Base-by-base conservation (phyloP, 2,797 vertebrate genomes). In the Acanthurus lineatus region DNA sequence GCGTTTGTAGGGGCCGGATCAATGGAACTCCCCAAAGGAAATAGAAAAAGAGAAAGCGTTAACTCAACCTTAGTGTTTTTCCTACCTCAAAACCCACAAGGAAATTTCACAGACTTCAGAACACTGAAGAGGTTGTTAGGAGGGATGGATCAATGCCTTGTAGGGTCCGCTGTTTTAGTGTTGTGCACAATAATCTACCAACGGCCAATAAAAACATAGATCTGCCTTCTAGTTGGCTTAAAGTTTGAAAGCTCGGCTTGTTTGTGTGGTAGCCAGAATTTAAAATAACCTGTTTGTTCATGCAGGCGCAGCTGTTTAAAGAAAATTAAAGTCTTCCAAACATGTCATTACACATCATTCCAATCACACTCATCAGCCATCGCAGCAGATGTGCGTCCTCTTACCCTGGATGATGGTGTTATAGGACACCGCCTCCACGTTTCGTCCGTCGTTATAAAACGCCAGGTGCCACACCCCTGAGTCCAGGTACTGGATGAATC, bases 401-500 rank as follows among this genome's bases (percentile, higher is more conserved):
- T 0, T 94, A 99, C 98, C 98, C 94, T 98, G 97, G 74, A 98
- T 92, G 79, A 98, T 97, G 84, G 98, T 97, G 94, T 97, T 98
- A 77, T 97, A 99, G 73, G 97, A 98, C 89, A 99, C 97, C 0
- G 96, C 93, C 88, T 99, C 98, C 5, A 94, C 47, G 32, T 93
- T 96, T 58, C 97, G 96, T 28, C 98, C 98, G 12, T 99, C 98
- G 0, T 99, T 99, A 84, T 99, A 99, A 92, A 99, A 99, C 17
- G 98, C 98, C 92, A 99, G 93, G 86, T 99, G 98, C 98, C 98
- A 99, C 91, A 99, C 97, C 14, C 98, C 98, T 0, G 96, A 95
- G 85, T 99, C 97, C 89, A 99, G 93, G 93, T 97, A 98, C 94
- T 99, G 98, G 91, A 99, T 99, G 85, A 99, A 99, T 47, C 97